Conservation (phyloP, 2,113 vertebrate species). For the Grus americana region DNA sequence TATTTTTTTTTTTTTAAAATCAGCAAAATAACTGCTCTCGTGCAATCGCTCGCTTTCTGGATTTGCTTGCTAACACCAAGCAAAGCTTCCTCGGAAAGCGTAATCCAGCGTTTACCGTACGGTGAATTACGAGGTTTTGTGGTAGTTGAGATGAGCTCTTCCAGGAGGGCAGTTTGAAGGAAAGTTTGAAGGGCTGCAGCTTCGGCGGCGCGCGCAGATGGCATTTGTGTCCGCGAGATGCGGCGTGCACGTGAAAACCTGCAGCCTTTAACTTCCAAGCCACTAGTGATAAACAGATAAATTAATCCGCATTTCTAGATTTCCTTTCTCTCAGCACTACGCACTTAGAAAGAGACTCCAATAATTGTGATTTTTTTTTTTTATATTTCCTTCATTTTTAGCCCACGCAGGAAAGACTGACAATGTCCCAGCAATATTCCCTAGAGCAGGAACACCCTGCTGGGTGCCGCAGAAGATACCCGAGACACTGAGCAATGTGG, state of each 20-base stretch:
- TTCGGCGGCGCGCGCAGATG: rapidly evolving
- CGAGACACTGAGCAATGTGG: rapidly evolving
- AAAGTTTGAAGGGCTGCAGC: background rate
- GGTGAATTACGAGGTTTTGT: rapidly evolving
- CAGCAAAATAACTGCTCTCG: background rate
- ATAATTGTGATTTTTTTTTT: background rate
- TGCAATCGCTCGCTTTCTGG: rapidly evolving
- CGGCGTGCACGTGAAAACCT: rapidly evolving
- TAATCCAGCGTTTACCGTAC: rapidly evolving
- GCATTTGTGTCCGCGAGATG: rapidly evolving
- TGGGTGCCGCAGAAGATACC: background rate
- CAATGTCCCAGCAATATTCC: background rate
- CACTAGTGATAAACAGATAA: background rate
- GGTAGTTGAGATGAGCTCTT: background rate
- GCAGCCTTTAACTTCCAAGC: background rate
- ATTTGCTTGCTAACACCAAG: background rate
- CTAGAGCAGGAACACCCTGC: background rate
- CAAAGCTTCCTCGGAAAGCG: background rate
- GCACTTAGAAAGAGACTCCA: background rate
- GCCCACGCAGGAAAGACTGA: background rate
- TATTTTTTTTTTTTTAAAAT: background rate
- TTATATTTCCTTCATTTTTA: background rate
- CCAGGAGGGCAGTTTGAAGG: background rate
- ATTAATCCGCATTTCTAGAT: background rate
- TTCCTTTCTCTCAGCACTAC: background rate